A percentile compares a stretch with the other conserved stretches of the same genome.
Conservation (phyloP, 2,888 invertebrate genomes). For the Nephrotoma flavescens region DNA sequence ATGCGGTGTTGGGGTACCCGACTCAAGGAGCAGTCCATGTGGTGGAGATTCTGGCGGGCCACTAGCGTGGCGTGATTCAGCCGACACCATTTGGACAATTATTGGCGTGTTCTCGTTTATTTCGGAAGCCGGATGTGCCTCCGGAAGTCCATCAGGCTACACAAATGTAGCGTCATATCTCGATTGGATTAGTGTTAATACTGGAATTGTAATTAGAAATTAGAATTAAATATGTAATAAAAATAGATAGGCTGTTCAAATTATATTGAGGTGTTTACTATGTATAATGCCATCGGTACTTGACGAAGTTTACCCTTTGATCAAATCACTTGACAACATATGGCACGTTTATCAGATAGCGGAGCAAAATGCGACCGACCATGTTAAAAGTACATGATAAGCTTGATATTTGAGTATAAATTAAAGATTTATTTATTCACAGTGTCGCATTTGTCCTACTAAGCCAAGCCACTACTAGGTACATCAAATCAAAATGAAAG, state of each 20-base stretch:
- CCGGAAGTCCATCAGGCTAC: conserved; percentile 14
- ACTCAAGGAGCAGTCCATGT: conserved; percentile 11
- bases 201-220: conserved; percentile 6
- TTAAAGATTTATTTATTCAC: not conserved
- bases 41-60: conserved; percentile 14
- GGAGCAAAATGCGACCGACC: not conserved
- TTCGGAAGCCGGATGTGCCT: conserved; percentile 11
- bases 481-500: not conserved
- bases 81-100: conserved; percentile 7
- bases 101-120: conserved; percentile 15
- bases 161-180: conserved; percentile 11
- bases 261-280: no score
- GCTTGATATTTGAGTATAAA: not conserved
- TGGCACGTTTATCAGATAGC: not conserved
- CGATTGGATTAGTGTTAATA: conserved; percentile 12
- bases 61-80: conserved; percentile 9
- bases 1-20: conserved; percentile 10
- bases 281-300: not conserved
- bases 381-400: not conserved
- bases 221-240: not conserved
- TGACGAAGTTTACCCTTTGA: not conserved
- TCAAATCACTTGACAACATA: not conserved
- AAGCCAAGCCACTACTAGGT: not conserved
- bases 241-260: no score
- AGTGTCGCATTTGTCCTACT: not conserved